Evolutionary conservation across 2,797 vertebrate genomes (phyloP).

Genomic region (Scolopax bukidnonensis): DNA sequence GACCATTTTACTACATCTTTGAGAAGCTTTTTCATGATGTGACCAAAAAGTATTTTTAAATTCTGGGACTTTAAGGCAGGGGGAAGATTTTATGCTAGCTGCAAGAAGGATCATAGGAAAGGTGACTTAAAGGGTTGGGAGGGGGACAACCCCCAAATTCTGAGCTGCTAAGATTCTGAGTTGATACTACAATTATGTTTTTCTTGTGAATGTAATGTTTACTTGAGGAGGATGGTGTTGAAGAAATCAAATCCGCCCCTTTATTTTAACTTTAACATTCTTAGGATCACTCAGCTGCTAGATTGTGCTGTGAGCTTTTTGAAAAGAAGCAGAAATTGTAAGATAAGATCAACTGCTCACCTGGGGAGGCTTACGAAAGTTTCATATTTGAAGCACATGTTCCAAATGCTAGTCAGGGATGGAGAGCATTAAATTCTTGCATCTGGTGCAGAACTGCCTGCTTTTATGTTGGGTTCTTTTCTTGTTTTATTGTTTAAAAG

Average conservation of each 20-base stretch:
- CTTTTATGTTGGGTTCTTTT: slow-evolving; percentile 75
- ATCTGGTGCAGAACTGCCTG: slow-evolving; percentile 73
- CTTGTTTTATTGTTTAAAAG: slow-evolving; percentile 73
- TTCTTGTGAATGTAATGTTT: neutral
- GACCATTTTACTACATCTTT: rapidly evolving
- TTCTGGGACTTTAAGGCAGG: neutral
- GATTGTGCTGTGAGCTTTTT: slow-evolving; percentile 44
- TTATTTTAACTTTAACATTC: neutral
- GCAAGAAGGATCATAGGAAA: neutral
- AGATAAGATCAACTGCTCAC: slow-evolving; percentile 73
- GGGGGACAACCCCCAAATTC: neutral
- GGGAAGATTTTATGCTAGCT: neutral
- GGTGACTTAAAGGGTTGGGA: neutral
- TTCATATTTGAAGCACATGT: slow-evolving; percentile 76
- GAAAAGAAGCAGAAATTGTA: slow-evolving; percentile 60
- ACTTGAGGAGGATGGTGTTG: neutral
- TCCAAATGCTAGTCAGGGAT: slow-evolving; percentile 70
- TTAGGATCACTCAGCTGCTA: slow-evolving; percentile 21
- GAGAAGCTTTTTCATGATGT: neutral
- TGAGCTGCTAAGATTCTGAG: neutral
- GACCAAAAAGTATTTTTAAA: neutral
- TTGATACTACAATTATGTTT: neutral
- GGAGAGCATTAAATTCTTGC: slow-evolving; percentile 69
- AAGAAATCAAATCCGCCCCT: neutral
- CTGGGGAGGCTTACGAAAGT: slow-evolving; percentile 68